These are phyloP conservation scores for Timema podura DNA, from an alignment of 2,888 invertebrate genomes.

Conservation along the genomic window DNA sequence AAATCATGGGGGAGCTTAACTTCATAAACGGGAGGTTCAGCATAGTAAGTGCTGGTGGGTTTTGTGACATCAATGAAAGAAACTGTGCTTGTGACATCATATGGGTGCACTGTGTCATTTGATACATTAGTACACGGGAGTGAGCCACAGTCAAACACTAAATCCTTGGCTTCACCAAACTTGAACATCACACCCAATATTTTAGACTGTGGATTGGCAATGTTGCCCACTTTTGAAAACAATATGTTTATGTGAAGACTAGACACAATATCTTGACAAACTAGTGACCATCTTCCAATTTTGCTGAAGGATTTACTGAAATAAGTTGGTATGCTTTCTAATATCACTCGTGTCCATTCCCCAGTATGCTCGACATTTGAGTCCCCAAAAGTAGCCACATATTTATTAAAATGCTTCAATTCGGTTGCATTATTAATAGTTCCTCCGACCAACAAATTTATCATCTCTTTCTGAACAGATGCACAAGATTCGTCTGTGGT, in stretches of 20 bases:
- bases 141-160: conserved; percentile 21
- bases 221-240: conserved; percentile 49
- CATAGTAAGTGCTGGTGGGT: conserved; percentile 49
- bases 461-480: conserved; percentile 40
- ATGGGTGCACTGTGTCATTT: not conserved
- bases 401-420: conserved; percentile 37
- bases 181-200: conserved; percentile 39
- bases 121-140: not conserved
- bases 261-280: conserved; percentile 43
- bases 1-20: conserved; percentile 67
- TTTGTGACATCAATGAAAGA: conserved; percentile 50
- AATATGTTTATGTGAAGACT: conserved; percentile 45
- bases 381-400: conserved; percentile 51
- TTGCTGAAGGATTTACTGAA: conserved; percentile 41
- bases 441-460: conserved; percentile 37
- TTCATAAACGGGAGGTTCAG: conserved; percentile 60
- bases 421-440: conserved; percentile 39
- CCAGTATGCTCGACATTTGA: conserved; percentile 43
- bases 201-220: conserved; percentile 48
- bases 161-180: conserved; percentile 29
- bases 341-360: conserved; percentile 49
- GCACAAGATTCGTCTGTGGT: conserved; percentile 37
- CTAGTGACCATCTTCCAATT: conserved; percentile 38
- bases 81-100: conserved; percentile 45
- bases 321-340: conserved; percentile 37